phyloP scores from a whole-genome alignment of 1,140 invertebrate genomes.

The Hesperophylax magnus region DNA sequence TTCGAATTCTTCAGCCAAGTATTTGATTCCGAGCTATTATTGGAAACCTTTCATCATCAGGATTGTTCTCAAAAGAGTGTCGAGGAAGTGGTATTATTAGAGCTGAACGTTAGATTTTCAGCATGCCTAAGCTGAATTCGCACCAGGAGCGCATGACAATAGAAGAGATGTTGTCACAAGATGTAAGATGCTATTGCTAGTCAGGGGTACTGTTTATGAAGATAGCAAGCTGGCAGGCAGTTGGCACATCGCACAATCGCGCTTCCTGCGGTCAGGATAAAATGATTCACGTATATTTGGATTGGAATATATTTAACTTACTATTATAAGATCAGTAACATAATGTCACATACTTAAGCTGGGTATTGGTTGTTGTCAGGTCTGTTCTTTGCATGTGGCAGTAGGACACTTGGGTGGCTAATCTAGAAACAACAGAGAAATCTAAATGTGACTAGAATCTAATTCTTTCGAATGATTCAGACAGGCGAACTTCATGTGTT shows the following conservation, averaged over 20 bases:
- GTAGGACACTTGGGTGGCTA: background rate
- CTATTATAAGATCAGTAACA: background rate
- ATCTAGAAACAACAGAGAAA: no score
- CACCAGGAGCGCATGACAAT: background rate
- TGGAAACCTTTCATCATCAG: no score
- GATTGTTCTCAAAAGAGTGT: no score
- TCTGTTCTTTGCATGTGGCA: background rate
- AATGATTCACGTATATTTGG: constrained; percentile 30
- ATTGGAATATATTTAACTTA: constrained; percentile 11
- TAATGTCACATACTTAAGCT: background rate
- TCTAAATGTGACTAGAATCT: no score
- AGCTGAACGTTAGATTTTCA: no score
- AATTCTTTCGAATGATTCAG: no score
- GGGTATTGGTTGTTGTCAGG: no score
- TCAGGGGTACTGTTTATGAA: background rate
- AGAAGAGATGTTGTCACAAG: background rate
- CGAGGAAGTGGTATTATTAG: no score
- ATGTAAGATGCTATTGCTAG: background rate
- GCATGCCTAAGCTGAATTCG: no score
- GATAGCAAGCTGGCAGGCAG: background rate
- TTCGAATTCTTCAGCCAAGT: no score
- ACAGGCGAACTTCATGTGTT: no score
- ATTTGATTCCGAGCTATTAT: no score
- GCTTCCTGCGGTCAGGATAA: constrained; percentile 31
- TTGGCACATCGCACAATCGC: constrained; percentile 11